Evolutionary conservation across 2,113 vertebrate species (phyloP).

Genomic region (Cynoglossus semilaevis): DNA sequence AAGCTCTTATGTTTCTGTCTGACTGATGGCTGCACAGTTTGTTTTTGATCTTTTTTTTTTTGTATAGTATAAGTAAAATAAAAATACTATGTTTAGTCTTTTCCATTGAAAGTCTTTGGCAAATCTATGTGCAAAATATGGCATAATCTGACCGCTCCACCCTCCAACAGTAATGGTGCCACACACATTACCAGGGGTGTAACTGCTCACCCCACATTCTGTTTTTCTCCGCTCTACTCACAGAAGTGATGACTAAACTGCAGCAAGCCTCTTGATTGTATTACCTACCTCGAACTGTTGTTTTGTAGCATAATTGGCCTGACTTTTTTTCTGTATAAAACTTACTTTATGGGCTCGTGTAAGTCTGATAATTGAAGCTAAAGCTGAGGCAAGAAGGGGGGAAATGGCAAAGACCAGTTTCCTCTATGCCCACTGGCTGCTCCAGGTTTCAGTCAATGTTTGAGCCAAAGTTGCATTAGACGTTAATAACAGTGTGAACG

Average conservation of each 20-base stretch:
- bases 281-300: conserved; percentile 50
- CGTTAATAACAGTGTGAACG: conserved; percentile 32
- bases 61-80: too few species aligned
- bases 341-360: conserved; percentile 50
- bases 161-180: conserved; percentile 42
- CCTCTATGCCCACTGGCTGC: conserved; percentile 25
- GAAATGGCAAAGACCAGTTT: conserved; percentile 40
- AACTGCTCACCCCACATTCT: conserved; percentile 23
- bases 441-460: conserved; percentile 33
- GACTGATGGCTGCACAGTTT: conserved; percentile 7
- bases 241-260: conserved; percentile 57
- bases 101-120: conserved; percentile 40
- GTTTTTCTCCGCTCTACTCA: conserved; percentile 42
- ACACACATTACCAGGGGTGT: conserved; percentile 54
- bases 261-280: conserved; percentile 38
- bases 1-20: conserved; percentile 9
- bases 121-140: conserved; percentile 38
- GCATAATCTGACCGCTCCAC: conserved; percentile 35
- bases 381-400: conserved; percentile 21
- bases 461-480: conserved; percentile 34
- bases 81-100: too few species aligned
- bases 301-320: conserved; percentile 60
- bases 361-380: conserved; percentile 44
- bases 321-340: conserved; percentile 54
- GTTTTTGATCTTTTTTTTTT: too few species aligned